These are phyloP conservation scores for Oryzaephilus surinamensis DNA, from an alignment of 1,140 invertebrate genomes.

Conservation along the genomic window DNA sequence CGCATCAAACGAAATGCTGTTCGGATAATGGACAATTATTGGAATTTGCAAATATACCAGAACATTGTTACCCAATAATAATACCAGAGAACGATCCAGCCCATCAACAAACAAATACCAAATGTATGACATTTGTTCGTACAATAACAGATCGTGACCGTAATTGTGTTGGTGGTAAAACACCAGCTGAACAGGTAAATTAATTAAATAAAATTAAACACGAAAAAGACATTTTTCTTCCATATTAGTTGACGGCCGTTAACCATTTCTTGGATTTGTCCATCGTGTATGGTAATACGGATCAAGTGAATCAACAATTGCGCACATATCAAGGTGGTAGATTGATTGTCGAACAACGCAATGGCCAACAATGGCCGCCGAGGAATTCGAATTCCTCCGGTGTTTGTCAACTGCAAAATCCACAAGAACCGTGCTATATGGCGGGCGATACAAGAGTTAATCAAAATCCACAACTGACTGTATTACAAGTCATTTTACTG, in stretches of 20 bases:
- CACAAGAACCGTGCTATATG: constrained; percentile 56
- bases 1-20: constrained; percentile 58
- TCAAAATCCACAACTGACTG: constrained; percentile 71
- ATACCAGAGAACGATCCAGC: constrained; percentile 74
- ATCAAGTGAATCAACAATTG: constrained; percentile 49
- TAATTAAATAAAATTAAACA: neutral
- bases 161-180: constrained; percentile 48
- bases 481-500: constrained; percentile 73
- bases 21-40: constrained; percentile 51
- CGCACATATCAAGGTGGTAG: constrained; percentile 54
- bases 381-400: constrained; percentile 52
- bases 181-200: constrained; percentile 62
- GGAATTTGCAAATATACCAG: constrained; percentile 36
- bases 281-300: constrained; percentile 68
- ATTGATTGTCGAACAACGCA: constrained; percentile 48
- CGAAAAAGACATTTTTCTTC: constrained; percentile 2
- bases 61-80: constrained; percentile 74
- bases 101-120: constrained; percentile 53
- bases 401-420: constrained; percentile 44
- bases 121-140: constrained; percentile 79
- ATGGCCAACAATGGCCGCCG: constrained; percentile 58
- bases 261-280: constrained; percentile 79
- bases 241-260: constrained; percentile 61
- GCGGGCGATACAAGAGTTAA: constrained; percentile 76
- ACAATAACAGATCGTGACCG: constrained; percentile 59